Percentiles rank a stretch among this genome's conserved stretches.
These are phyloP conservation scores for Paedocypris micromegethes DNA, from an alignment of 2,797 vertebrate species.

Conservation along the genomic window DNA sequence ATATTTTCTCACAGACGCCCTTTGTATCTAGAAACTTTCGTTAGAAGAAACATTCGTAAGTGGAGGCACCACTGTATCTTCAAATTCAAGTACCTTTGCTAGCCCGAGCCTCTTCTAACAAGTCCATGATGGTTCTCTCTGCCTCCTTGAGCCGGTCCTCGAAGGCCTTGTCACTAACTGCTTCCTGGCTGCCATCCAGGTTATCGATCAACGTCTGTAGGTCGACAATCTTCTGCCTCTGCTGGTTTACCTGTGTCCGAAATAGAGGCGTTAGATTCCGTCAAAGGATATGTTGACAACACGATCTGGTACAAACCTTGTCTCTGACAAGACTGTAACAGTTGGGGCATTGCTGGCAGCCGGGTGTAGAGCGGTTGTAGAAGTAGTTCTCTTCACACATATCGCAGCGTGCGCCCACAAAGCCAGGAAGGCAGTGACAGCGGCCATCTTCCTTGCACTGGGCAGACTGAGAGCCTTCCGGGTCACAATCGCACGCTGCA, in stretches of 20 bases:
- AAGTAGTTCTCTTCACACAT: conserved; percentile 98
- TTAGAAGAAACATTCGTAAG: too few species aligned
- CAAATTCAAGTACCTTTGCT: conserved; percentile 77
- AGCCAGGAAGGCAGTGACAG: conserved; percentile 86
- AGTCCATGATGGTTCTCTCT: conserved; percentile 80
- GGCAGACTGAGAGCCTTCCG: conserved; percentile 77
- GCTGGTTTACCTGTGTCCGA: conserved; percentile 78
- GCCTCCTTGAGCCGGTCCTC: conserved; percentile 88
- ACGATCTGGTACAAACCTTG: conserved; percentile 69
- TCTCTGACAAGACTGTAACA: conserved; percentile 92
- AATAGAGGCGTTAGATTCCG: not conserved
- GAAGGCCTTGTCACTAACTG: conserved; percentile 84
- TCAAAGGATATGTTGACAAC: too few species aligned
- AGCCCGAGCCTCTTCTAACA: conserved; percentile 82
- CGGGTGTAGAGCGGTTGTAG: conserved; percentile 88
- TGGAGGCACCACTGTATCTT: too few species aligned
- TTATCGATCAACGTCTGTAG: conserved; percentile 86
- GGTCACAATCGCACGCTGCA: conserved; percentile 91
- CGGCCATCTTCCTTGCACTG: conserved; percentile 83
- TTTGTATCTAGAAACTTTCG: too few species aligned
- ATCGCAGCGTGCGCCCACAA: conserved; percentile 86
- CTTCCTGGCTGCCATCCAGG: conserved; percentile 77
- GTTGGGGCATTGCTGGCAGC: conserved; percentile 93
- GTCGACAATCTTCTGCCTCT: conserved; percentile 84
- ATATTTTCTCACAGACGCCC: too few species aligned